phyloP scores from a whole-genome alignment of 35 echinoderm and acorn worm genomes.

The Ptychodera flava region DNA sequence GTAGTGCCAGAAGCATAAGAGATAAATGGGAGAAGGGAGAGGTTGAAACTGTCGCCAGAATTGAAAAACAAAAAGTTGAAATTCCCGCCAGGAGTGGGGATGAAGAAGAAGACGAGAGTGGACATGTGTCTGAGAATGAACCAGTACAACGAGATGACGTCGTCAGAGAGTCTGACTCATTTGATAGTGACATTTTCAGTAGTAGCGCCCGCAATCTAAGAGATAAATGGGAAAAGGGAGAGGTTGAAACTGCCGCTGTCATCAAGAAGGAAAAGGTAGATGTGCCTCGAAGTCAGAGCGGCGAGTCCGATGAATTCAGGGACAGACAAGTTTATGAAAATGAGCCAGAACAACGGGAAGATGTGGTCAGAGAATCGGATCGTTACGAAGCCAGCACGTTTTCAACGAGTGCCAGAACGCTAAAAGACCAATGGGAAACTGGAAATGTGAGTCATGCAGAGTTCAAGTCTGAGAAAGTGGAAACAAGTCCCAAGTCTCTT shows the following conservation, averaged over 20 bases:
- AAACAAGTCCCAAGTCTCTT: slow-evolving; percentile 15
- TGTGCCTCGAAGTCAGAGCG: slow-evolving; percentile 14
- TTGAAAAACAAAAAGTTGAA: slow-evolving; percentile 63
- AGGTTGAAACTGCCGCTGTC: slow-evolving; percentile 48
- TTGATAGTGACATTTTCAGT: not conserved
- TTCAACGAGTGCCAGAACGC: not conserved
- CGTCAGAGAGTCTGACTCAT: slow-evolving; percentile 24
- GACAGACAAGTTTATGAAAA: slow-evolving; percentile 19
- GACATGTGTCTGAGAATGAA: slow-evolving; percentile 59
- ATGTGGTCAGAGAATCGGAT: not conserved
- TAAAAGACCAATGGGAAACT: slow-evolving; percentile 28
- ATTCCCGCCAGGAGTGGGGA: slow-evolving; percentile 38
- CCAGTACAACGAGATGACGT: slow-evolving; percentile 53
- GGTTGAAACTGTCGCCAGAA: slow-evolving; percentile 74
- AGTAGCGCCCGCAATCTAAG: slow-evolving; percentile 13
- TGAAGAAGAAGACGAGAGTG: slow-evolving; percentile 17
- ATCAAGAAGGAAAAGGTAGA: slow-evolving; percentile 46
- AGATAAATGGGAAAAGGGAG: slow-evolving; percentile 77
- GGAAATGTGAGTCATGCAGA: slow-evolving; percentile 26
- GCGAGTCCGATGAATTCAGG: slow-evolving; percentile 6
- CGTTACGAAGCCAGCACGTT: not conserved
- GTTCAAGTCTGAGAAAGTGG: not conserved
- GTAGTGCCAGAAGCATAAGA: slow-evolving; percentile 41
- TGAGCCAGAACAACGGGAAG: not conserved
- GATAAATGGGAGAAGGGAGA: slow-evolving; percentile 69